Percentiles rank a stretch among this genome's conserved stretches.
phyloP scores from a whole-genome alignment of 2,113 vertebrate genomes.

The Syngnathus scovelli region DNA sequence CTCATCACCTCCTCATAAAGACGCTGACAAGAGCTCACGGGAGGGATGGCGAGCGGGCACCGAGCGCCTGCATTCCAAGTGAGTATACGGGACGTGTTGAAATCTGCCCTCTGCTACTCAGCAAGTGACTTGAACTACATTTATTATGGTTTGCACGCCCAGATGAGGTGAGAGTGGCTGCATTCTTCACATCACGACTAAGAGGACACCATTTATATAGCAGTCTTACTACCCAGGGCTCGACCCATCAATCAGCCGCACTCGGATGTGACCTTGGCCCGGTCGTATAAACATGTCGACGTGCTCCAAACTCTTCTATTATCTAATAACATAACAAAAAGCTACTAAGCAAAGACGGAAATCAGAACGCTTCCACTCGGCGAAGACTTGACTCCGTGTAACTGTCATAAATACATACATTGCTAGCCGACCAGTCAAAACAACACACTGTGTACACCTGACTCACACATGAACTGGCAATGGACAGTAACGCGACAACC shows the following conservation, averaged over 20 bases:
- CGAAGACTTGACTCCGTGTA: neutral
- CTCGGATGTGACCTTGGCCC: neutral
- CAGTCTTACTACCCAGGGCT: too few relatives aligned
- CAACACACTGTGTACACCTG: conserved; percentile 1
- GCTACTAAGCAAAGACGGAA: too few relatives aligned
- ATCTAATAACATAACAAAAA: too few relatives aligned
- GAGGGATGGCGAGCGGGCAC: conserved; percentile 12
- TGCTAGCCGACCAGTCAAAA: conserved; percentile 28
- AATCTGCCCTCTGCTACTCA: conserved; percentile 44
- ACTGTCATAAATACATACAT: conserved; percentile 15
- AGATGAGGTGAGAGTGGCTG: conserved; percentile 19
- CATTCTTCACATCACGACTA: conserved; percentile 5
- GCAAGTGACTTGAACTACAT: conserved; percentile 30
- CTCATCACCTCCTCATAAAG: conserved; percentile 67
- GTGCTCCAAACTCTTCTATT: too few relatives aligned
- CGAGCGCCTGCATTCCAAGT: conserved; percentile 51
- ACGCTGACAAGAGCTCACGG: conserved; percentile 21
- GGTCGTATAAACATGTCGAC: too few relatives aligned
- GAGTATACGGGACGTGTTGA: conserved; percentile 55
- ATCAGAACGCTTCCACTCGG: too few relatives aligned
- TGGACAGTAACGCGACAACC: conserved; percentile 16
- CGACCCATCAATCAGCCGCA: too few relatives aligned
- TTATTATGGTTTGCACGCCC: conserved; percentile 30
- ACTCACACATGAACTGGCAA: conserved; percentile 26
- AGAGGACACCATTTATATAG: neutral